Evolutionary conservation across 1,140 invertebrate species (phyloP), one percentile per base, ranked within the genome.

Genomic region (Mizuhopecten yessoensis): DNA sequence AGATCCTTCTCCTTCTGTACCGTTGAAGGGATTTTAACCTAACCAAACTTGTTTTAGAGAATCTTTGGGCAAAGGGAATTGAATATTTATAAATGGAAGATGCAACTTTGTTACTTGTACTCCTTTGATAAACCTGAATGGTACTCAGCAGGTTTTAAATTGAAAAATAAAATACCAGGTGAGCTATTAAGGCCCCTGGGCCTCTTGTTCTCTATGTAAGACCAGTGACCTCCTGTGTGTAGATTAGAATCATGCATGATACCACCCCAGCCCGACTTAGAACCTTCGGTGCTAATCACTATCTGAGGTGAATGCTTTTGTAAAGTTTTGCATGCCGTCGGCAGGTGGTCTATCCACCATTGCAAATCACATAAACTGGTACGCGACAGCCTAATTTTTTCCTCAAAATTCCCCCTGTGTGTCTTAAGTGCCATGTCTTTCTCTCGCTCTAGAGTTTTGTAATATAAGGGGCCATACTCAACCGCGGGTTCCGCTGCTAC

Each of bases 311-410:
- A 34, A 17, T 39, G 87, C 57, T 75, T 39, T 34, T 3, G 5
- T 29, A 90, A 34, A n/a, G 34, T 34, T 57, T 57, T 90, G 0
- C 2, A 13, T 34, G n/a, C 23, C 34, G 39, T 88, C 10, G 15
- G 3, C n/a, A 90, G n/a, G 86, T 90, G 88, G 34, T 88, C 87
- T 34, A 88, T 90, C 90, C 90, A 90, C 90, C 90, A 90, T 23
- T 45, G 23, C 36, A 90, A 34, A 23, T 90, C 86, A n/a, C 23
- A 29, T 29, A 34, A 49, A 10, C 87, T 86, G 20, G 13, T 33
- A 39, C 10, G 0, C 33, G 90, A 88, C 23, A 90, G 9, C 49
- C 29, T 34, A 34, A 90, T 90, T 33, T 7, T 57, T 33, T 20
- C 33, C 57, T 86, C 42, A 57, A 49, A 90, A 89, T 92, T 34